phyloP scores from a whole-genome alignment of 1,140 invertebrate genomes.

The Augochlora pura region DNA sequence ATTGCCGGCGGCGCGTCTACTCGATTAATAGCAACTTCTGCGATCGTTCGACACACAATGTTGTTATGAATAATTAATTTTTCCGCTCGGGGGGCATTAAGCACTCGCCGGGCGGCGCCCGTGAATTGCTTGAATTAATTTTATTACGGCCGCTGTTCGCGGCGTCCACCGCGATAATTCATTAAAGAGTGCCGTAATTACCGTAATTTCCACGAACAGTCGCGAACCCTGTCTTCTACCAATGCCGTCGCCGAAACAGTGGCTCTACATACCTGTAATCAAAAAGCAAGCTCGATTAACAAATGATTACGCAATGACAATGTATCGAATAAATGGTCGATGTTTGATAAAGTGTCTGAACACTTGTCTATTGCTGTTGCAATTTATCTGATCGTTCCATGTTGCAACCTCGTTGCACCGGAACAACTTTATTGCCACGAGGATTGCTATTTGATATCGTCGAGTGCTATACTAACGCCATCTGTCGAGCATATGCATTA shows the following conservation, averaged over 20 bases:
- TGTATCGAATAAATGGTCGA: not conserved
- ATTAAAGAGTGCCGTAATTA: not conserved
- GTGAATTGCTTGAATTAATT: not conserved
- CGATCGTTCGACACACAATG: not conserved
- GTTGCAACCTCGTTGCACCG: too few species aligned
- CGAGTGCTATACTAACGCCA: too few species aligned
- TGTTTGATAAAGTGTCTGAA: not conserved
- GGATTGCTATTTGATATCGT: too few species aligned
- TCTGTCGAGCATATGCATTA: too few species aligned
- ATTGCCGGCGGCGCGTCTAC: not conserved
- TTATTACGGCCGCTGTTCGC: not conserved
- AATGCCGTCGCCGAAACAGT: too few species aligned
- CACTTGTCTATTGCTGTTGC: too few species aligned
- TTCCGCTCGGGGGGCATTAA: not conserved
- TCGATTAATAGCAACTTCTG: not conserved
- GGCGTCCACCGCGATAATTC: not conserved
- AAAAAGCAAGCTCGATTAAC: conserved; percentile 9
- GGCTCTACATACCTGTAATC: conserved; percentile 32
- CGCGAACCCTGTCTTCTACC: not conserved
- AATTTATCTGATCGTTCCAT: not conserved
- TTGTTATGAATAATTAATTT: not conserved
- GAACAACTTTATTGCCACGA: too few species aligned
- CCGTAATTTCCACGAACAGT: not conserved
- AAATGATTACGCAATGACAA: not conserved
- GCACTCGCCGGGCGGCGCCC: not conserved